These are phyloP conservation scores for Lophura nycthemera DNA, from an alignment of 2,113 vertebrate genomes.

Conservation along the genomic window DNA sequence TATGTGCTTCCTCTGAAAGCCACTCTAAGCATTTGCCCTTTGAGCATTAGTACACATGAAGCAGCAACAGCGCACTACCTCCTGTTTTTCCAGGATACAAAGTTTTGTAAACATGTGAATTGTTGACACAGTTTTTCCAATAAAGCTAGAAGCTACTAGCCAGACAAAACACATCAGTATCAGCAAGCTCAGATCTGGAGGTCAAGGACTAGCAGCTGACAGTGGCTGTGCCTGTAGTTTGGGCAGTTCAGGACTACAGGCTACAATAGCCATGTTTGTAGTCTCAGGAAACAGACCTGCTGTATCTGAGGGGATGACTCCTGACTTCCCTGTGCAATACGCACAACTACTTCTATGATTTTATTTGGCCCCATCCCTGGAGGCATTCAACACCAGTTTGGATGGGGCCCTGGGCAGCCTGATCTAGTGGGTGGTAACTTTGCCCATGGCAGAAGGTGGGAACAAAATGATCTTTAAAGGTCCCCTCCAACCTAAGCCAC, in stretches of 20 bases:
- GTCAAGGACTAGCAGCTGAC: neutral
- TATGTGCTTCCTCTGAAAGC: neutral
- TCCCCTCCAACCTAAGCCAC: no score
- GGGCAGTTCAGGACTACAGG: neutral
- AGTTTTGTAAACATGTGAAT: neutral
- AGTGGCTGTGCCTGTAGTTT: neutral
- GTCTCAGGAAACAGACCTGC: neutral
- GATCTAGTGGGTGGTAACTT: no score
- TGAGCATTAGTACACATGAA: neutral
- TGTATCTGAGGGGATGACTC: neutral
- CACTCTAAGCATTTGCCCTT: neutral
- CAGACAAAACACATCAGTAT: neutral
- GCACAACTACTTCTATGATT: neutral
- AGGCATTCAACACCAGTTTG: no score
- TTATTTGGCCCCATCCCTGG: no score
- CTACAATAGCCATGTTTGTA: rapidly evolving
- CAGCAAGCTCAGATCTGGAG: neutral
- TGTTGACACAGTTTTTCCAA: neutral
- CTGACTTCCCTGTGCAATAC: rapidly evolving
- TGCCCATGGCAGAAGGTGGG: no score
- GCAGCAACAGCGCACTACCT: neutral
- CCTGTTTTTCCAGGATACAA: slow-evolving; percentile 18
- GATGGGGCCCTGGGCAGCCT: no score
- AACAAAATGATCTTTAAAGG: no score
- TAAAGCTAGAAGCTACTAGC: neutral